Conservation (phyloP, 2,888 invertebrate genomes). For the Polydrusus pterygomalis region DNA sequence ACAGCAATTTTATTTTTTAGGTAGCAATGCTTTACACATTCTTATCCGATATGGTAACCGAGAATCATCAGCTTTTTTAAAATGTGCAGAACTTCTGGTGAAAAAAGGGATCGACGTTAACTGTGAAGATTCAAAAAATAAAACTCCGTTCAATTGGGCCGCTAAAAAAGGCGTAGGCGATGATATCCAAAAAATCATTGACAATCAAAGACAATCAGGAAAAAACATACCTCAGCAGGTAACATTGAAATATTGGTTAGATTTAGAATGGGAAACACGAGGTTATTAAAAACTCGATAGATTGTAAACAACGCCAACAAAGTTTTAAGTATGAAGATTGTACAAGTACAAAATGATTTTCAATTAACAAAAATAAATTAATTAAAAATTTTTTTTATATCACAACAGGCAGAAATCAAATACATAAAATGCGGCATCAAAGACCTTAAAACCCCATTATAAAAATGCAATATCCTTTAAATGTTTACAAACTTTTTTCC, state of each 20-base stretch:
- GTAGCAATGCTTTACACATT: slow-evolving; percentile 67
- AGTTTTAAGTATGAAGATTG: too few relatives aligned
- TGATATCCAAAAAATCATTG: slow-evolving; percentile 74
- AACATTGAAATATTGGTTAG: not conserved
- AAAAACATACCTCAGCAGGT: slow-evolving; percentile 1
- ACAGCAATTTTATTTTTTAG: slow-evolving; percentile 35
- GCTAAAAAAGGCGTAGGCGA: slow-evolving; percentile 74
- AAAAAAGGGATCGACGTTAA: slow-evolving; percentile 63
- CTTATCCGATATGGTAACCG: slow-evolving; percentile 68
- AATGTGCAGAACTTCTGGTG: slow-evolving; percentile 62
- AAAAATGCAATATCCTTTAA: too few relatives aligned
- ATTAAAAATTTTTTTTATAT: too few relatives aligned
- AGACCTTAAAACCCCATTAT: too few relatives aligned
- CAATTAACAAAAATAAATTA: too few relatives aligned
- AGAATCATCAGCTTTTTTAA: slow-evolving; percentile 66
- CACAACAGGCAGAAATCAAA: too few relatives aligned
- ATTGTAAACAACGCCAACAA: too few relatives aligned
- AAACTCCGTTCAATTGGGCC: slow-evolving; percentile 75
- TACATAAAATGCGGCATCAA: too few relatives aligned
- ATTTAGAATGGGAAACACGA: not conserved
- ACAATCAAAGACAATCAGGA: not conserved
- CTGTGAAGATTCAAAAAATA: slow-evolving; percentile 60
- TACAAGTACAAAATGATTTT: too few relatives aligned
- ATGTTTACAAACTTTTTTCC: too few relatives aligned
- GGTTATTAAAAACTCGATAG: not conserved